Conservation (phyloP, 2,888 invertebrate species). For the Norana najaformis region DNA sequence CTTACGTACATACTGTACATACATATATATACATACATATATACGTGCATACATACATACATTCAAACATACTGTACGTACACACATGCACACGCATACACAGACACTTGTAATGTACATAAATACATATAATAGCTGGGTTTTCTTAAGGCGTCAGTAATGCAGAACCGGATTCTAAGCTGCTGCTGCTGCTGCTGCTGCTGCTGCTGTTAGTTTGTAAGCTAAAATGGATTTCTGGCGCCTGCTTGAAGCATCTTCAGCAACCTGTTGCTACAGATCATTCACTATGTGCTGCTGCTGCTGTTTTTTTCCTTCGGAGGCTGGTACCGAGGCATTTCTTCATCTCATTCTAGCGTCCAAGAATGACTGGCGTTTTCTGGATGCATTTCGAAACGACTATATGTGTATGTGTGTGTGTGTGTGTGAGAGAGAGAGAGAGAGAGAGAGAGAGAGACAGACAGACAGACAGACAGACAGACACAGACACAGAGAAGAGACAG, state of each 20-base stretch:
- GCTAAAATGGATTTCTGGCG: not conserved
- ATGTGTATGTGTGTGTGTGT: no score
- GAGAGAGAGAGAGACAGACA: not conserved
- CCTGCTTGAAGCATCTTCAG: not conserved
- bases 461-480: not conserved
- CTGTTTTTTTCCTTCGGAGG: not conserved
- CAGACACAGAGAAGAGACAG: not conserved
- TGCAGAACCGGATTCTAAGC: not conserved
- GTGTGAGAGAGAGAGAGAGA: not conserved
- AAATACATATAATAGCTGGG: not conserved
- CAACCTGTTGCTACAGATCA: conserved; percentile 13
- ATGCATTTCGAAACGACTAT: conserved; percentile 4
- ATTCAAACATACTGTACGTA: not conserved
- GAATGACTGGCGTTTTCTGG: not conserved
- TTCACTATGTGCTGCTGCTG: not conserved
- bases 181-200: not conserved
- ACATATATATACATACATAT: no score
- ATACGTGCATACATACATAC: not conserved
- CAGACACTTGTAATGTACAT: no score
- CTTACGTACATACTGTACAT: no score
- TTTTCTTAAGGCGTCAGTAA: not conserved
- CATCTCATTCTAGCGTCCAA: not conserved
- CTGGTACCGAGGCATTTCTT: not conserved
- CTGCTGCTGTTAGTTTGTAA: conserved; percentile 7
- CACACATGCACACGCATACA: not conserved